Base-by-base conservation (phyloP, 2,888 invertebrate genomes). In the Alcis repandata region DNA sequence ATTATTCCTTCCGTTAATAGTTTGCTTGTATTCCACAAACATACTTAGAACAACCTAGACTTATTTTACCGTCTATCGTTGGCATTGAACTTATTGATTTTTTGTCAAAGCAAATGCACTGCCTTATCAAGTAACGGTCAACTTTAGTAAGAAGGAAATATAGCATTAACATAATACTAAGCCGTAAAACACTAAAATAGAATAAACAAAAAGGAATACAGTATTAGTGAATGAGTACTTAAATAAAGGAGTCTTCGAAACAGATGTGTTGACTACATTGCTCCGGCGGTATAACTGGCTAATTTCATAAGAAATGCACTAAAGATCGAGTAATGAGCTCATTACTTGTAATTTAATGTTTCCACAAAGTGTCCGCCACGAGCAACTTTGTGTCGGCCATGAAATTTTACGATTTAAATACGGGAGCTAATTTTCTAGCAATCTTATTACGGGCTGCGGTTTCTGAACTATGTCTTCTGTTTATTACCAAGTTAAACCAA, bases 371-470 rank as follows among this genome's bases (percentile, higher is more conserved):
- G 67, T 54, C 49, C 45, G 60, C 60, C 45, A 54, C 59, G 10
- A 49, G 65, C 65, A 65, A 65, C 65, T 57, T 65, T 65, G 65
- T 65, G 33, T 52, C 40, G 46, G 46, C 52, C 57, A 57, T 65
- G 51, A 65, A 65, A 65, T 65, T 65, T 65, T 61, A 65, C 57
- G 65, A 65, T 65, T 65, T 61, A 65, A 60, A 65, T 65, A 65
- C 60, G 56, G 60, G 36, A 57, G 57, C 60, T 65, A 57, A 65
- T 65, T 65, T 65, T 60, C 65, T 51, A 65, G 56, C 56, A 38
- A 56, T 56, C 59, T 64, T 56, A 54, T 45, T 59, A 59, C 27
- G 43, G 52, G 11, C 6, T 15, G 32, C 43, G 43, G 51, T 65
- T 59, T 56, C 20, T 40, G 53, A 49, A 41, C 48, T 48, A 22